Percentiles rank a stretch among this genome's conserved stretches.
Conservation (phyloP, 2,113 vertebrate species). For the Semicossyphus pulcher region DNA sequence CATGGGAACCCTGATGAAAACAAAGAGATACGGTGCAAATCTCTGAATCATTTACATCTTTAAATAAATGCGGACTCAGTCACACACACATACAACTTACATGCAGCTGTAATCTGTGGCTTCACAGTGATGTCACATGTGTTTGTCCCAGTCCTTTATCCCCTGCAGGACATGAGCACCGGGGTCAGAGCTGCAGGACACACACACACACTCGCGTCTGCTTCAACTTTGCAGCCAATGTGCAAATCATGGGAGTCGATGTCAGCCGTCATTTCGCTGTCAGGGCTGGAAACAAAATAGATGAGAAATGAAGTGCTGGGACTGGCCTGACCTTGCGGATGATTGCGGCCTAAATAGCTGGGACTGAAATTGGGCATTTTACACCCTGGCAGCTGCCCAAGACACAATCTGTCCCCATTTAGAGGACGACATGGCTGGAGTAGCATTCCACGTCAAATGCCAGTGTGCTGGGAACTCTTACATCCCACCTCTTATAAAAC, state of each 20-base stretch:
- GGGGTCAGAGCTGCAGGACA: constrained; percentile 47
- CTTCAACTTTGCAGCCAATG: constrained; percentile 52
- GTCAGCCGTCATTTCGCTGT: constrained; percentile 80
- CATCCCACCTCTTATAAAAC: constrained; percentile 46
- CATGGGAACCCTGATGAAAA: constrained; percentile 58
- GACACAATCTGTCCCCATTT: constrained; percentile 77
- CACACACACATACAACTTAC: constrained; percentile 29
- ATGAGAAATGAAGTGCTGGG: constrained; percentile 78
- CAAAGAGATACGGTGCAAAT: constrained; percentile 35
- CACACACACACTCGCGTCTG: constrained; percentile 12
- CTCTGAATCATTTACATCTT: constrained; percentile 25
- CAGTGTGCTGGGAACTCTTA: constrained; percentile 75
- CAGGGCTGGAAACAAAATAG: constrained; percentile 75
- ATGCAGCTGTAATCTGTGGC: constrained; percentile 23
- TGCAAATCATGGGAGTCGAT: constrained; percentile 65
- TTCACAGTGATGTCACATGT: constrained; percentile 65
- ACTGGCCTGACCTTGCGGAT: constrained; percentile 75
- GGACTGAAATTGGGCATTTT: constrained; percentile 80
- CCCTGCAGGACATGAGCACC: constrained; percentile 49
- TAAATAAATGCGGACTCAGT: constrained; percentile 10
- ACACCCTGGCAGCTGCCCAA: constrained; percentile 82
- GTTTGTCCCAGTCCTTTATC: constrained; percentile 56
- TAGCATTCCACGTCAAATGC: constrained; percentile 67
- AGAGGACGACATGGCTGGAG: constrained; percentile 72
- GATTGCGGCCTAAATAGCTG: constrained; percentile 80